Conservation (phyloP, 2,113 vertebrate genomes). For the Podocnemis expansa region DNA sequence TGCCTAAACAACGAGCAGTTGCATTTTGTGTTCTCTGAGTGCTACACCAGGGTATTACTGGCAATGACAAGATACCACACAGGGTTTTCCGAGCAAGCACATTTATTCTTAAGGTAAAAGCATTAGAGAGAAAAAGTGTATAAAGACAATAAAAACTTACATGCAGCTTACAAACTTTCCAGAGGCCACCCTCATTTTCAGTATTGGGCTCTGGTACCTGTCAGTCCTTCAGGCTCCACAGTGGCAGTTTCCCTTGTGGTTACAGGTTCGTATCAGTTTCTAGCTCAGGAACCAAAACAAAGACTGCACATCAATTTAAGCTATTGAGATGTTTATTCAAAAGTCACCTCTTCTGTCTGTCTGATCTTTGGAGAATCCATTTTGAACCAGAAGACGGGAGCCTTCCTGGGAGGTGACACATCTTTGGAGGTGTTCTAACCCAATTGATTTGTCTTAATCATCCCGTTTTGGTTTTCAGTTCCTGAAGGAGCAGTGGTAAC, state of each 20-base stretch:
- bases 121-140: not conserved
- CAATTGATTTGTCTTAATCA: not conserved
- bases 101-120: not conserved
- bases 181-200: not conserved
- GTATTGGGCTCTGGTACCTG: not conserved
- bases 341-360: not conserved
- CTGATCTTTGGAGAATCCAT: not conserved
- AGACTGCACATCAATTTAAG: not conserved
- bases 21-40: not conserved
- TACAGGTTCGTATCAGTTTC: not conserved
- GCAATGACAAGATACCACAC: not conserved
- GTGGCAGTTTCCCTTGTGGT: not conserved
- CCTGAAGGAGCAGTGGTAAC: not conserved
- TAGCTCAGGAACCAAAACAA: not conserved
- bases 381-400: not conserved
- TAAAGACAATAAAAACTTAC: not conserved
- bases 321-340: not conserved
- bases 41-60: not conserved
- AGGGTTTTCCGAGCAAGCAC: not conserved
- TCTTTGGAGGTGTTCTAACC: not conserved
- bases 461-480: not conserved
- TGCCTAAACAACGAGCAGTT: not conserved
- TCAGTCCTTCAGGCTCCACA: not conserved
- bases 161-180: not conserved
- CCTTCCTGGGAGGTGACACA: not conserved